Evolutionary conservation across 2,113 vertebrate species (phyloP).

Genomic region (Charadrius vociferus): DNA sequence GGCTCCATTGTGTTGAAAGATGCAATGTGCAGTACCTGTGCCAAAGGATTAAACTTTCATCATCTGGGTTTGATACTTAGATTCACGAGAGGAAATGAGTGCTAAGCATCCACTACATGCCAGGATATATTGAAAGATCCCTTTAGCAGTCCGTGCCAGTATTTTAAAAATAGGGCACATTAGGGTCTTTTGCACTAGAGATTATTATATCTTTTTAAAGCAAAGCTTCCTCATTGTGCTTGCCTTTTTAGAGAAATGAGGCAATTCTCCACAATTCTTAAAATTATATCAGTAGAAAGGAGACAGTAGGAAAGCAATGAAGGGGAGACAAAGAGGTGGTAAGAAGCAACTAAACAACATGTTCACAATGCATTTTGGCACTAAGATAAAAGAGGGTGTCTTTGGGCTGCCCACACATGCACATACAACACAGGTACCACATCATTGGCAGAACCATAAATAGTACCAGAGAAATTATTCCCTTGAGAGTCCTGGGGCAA

Average conservation of each 20-base stretch:
- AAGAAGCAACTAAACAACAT: neutral
- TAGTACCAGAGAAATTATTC: neutral
- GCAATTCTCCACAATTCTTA: neutral
- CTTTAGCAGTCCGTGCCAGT: neutral
- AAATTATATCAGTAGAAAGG: neutral
- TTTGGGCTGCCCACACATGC: neutral
- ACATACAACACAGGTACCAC: neutral
- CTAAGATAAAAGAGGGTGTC: neutral
- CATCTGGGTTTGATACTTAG: constrained; percentile 45
- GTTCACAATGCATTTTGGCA: neutral
- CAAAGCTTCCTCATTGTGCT: neutral
- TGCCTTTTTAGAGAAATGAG: neutral
- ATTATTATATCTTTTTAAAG: neutral
- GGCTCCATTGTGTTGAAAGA: constrained; percentile 24
- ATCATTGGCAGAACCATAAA: neutral
- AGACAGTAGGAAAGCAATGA: neutral
- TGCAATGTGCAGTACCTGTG: constrained; percentile 15
- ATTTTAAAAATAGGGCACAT: constrained; percentile 5
- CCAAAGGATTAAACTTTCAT: constrained; percentile 64
- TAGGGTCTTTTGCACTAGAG: neutral
- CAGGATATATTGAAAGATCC: constrained; percentile 43
- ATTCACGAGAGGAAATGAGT: constrained; percentile 40
- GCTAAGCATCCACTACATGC: constrained; percentile 33
- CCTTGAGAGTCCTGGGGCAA: neutral
- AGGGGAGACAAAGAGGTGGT: neutral